Base-by-base conservation (phyloP, 2,113 vertebrate genomes). In the Dipodomys stephensi region DNA sequence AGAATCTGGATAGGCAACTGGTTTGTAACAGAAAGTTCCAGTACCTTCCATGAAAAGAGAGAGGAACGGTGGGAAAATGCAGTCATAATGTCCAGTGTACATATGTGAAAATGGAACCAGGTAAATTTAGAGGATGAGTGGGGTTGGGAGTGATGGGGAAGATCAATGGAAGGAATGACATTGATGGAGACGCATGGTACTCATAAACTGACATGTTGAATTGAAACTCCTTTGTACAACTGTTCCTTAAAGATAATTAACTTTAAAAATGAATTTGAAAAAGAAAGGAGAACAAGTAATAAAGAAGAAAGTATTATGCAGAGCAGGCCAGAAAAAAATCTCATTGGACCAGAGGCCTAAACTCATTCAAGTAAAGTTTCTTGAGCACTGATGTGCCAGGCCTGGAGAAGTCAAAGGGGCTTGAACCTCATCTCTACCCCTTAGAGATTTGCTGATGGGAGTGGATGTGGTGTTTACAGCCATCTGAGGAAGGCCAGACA, bases 281-380 rank as follows among this genome's bases (percentile, higher is more conserved):
- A 62, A 22, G 46, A 88, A 22, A 20, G 67, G 22, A 68, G 85
- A 88, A 35, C 71, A 71, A 82, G 67, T 32, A 64, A 19, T 62
- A 68, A 69, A 89, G 74, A 27, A 77, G 4, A 88, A 95, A 96
- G 80, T 49, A 53, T 87, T 35, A 19, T 68, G 32, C 44, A 32
- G 20, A 82, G 15, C 23, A 82, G 53, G 13, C 12, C 46, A 77
- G 86, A 86, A 60, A 60, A 39, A 44, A 92, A 68, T 73, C 65
- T 30, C 28, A 44, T 1, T 15, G 83, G 22, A 78, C 28, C 28
- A 28, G 16, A 20, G 9, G 62, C 53, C 79, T 46, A 20, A 4
- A n/a, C 57, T 60, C 49, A 60, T 76, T 16, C 46, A 68, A n/a
- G 71, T 53, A 25, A 11, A 39, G 23, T 7, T 28, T 16, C 22